Percentiles rank a stretch among this genome's conserved stretches.
These are phyloP conservation scores for Opisthocomus hoazin DNA, from an alignment of 2,113 vertebrate genomes.

Conservation along the genomic window DNA sequence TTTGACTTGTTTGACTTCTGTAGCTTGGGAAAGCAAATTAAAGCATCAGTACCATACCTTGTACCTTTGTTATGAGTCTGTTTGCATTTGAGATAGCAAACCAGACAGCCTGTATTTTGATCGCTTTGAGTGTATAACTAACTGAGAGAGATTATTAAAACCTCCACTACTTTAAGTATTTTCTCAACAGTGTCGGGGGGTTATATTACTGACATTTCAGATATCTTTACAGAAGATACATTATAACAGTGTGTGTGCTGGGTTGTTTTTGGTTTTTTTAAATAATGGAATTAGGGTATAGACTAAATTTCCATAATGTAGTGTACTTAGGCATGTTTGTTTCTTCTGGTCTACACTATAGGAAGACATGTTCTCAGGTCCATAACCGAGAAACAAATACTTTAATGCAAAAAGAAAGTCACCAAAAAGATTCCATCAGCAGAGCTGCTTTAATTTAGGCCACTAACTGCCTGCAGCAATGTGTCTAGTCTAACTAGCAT, in stretches of 20 bases:
- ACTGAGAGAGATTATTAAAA: neutral
- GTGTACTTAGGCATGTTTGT: neutral
- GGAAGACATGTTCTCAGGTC: neutral
- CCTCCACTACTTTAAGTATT: neutral
- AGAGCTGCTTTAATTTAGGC: constrained; percentile 35
- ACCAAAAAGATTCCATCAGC: neutral
- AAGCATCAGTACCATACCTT: neutral
- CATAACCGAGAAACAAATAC: neutral
- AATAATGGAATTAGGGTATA: neutral
- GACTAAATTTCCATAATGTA: neutral
- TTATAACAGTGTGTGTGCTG: neutral
- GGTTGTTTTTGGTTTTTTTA: neutral
- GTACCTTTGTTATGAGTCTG: neutral
- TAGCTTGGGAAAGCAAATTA: neutral
- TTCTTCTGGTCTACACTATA: neutral
- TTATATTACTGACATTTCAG: neutral
- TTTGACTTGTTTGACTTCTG: neutral
- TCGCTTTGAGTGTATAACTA: neutral
- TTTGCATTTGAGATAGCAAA: neutral
- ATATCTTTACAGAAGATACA: neutral
- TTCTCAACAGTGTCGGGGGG: rapidly evolving
- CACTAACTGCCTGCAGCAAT: constrained; percentile 27
- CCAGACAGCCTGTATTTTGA: neutral
- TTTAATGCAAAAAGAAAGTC: neutral
- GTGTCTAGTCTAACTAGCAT: constrained; percentile 28